Evolutionary conservation across 2,888 invertebrate species (phyloP).

Genomic region (Holacanthella duospinosa): DNA sequence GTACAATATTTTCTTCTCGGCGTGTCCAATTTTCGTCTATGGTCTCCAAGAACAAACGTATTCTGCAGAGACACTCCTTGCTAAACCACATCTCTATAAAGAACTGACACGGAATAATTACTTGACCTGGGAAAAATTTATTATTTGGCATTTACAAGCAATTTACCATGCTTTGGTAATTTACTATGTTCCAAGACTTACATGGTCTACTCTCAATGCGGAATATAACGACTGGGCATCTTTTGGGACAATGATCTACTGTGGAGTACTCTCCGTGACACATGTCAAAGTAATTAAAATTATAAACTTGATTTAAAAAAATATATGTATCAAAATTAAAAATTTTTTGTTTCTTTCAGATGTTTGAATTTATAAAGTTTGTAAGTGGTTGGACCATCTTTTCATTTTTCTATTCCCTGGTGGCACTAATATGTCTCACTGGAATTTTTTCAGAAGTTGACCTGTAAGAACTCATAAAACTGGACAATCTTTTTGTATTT

Average conservation of each 20-base stretch:
- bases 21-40: conserved; percentile 60
- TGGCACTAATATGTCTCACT: conserved; percentile 49
- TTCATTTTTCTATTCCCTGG: conserved; percentile 49
- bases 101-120: conserved; percentile 53
- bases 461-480: conserved; percentile 46
- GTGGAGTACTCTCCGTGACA: conserved; percentile 49
- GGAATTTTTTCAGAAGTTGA: conserved; percentile 50
- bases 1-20: conserved; percentile 65
- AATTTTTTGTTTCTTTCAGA: conserved; percentile 5
- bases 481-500: background rate
- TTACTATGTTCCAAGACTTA: conserved; percentile 47
- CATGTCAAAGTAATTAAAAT: conserved; percentile 46
- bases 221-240: conserved; percentile 44
- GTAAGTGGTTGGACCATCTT: conserved; percentile 48
- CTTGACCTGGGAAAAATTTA: conserved; percentile 53
- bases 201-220: conserved; percentile 34
- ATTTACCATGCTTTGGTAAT: conserved; percentile 58
- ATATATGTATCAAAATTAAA: background rate
- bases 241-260: conserved; percentile 53
- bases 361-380: conserved; percentile 48
- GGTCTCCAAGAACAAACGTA: conserved; percentile 65
- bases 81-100: conserved; percentile 59
- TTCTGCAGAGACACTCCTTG: conserved; percentile 46
- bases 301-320: background rate
- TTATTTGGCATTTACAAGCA: conserved; percentile 48